phyloP scores from a whole-genome alignment of 2,113 vertebrate species.

The Macquaria ambigua region DNA sequence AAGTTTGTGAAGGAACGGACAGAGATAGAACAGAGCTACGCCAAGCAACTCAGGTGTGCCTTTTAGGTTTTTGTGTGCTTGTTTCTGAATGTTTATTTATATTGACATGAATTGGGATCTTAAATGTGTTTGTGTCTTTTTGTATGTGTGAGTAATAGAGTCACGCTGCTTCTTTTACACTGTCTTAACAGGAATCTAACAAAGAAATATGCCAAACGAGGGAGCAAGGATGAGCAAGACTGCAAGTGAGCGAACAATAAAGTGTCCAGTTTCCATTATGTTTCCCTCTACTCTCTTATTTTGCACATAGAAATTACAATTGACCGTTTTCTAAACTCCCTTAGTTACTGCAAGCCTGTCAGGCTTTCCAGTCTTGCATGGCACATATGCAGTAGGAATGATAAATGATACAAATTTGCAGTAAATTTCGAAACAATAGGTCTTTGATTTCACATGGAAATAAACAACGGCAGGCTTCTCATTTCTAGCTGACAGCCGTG shows the following conservation, averaged over 20 bases:
- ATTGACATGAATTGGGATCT: not conserved
- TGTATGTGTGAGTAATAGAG: not conserved
- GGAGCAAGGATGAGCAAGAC: conserved; percentile 83
- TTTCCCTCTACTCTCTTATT: not conserved
- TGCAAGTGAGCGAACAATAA: conserved; percentile 75
- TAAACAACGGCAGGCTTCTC: too few species aligned
- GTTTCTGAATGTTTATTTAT: not conserved
- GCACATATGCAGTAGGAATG: not conserved
- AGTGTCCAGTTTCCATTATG: not conserved
- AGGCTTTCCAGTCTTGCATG: not conserved
- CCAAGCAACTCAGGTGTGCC: conserved; percentile 88
- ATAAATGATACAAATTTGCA: too few species aligned
- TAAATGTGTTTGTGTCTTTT: not conserved
- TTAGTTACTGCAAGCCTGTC: not conserved
- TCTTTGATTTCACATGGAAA: too few species aligned
- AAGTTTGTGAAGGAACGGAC: conserved; percentile 92
- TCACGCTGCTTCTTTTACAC: not conserved
- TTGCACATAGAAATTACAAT: not conserved
- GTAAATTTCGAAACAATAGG: too few species aligned
- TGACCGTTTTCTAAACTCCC: not conserved
- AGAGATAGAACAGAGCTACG: conserved; percentile 89
- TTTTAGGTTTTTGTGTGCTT: not conserved
- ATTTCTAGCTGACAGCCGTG: too few species aligned
- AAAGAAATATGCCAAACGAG: conserved; percentile 81
- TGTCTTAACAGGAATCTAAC: conserved; percentile 72